These are phyloP conservation scores for Drosophila subobscura DNA, from an alignment of 1,140 invertebrate species.

Conservation along the genomic window DNA sequence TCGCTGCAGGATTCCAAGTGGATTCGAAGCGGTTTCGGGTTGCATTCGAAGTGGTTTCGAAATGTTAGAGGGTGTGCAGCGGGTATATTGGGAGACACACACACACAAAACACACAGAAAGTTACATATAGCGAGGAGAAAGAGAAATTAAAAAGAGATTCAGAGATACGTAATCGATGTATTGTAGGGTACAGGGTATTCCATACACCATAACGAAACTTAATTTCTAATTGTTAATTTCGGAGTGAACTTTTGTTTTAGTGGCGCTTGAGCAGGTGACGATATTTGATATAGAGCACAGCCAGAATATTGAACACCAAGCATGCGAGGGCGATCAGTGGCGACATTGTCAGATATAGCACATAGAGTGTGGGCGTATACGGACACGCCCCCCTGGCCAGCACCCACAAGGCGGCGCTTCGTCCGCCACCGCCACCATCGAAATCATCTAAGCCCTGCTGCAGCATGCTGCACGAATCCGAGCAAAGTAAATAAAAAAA, in stretches of 20 bases:
- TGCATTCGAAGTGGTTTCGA: slow-evolving; percentile 14
- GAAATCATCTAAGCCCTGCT: slow-evolving; percentile 55
- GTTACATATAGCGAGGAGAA: slow-evolving; percentile 23
- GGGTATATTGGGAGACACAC: slow-evolving; percentile 44
- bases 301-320: slow-evolving; percentile 78
- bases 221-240: slow-evolving; percentile 7
- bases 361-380: slow-evolving; percentile 77
- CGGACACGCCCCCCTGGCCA: slow-evolving; percentile 77
- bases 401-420: slow-evolving; percentile 50
- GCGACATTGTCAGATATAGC: slow-evolving; percentile 79
- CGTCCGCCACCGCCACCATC: slow-evolving; percentile 8
- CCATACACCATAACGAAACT: no score
- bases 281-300: slow-evolving; percentile 75
- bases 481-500: no score
- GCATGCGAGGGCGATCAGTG: slow-evolving; percentile 76
- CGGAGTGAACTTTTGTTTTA: slow-evolving; percentile 19
- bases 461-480: slow-evolving; percentile 44
- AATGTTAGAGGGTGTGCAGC: slow-evolving; percentile 30
- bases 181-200: no score
- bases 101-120: slow-evolving; percentile 20
- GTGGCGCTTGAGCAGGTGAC: slow-evolving; percentile 60
- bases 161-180: slow-evolving; percentile 15
- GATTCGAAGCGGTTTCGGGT: slow-evolving; percentile 2
- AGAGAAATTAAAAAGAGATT: slow-evolving; percentile 40
- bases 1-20: slow-evolving; percentile 54